Conservation (phyloP, 2,888 invertebrate genomes). For the Apoderus coryli region DNA sequence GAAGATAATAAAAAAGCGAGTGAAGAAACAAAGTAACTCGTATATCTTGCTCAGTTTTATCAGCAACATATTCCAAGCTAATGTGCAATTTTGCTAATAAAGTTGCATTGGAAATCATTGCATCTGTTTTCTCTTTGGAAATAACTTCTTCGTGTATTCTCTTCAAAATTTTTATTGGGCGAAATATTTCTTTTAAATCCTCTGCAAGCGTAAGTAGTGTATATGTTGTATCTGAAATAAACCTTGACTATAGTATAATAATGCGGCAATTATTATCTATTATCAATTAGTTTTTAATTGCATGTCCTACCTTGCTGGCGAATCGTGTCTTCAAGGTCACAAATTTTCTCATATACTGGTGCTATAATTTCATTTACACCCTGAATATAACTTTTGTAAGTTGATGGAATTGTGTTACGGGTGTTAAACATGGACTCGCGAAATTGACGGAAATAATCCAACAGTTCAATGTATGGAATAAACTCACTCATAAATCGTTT, state of each 20-base stretch:
- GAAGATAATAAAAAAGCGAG: constrained; percentile 27
- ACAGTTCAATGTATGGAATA: constrained; percentile 25
- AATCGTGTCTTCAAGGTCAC: constrained; percentile 24
- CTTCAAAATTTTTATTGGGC: constrained; percentile 22
- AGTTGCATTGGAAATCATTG: constrained; percentile 21
- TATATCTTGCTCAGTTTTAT: constrained; percentile 27
- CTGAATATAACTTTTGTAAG: constrained; percentile 25
- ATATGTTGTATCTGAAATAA: constrained; percentile 25
- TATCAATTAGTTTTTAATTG: neutral
- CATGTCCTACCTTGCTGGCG: constrained; percentile 25
- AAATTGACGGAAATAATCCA: constrained; percentile 26
- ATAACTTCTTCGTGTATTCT: constrained; percentile 23
- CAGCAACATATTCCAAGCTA: constrained; percentile 21
- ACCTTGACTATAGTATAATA: too few relatives aligned
- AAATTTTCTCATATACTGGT: constrained; percentile 23
- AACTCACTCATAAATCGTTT: constrained; percentile 24
- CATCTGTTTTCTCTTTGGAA: constrained; percentile 17
- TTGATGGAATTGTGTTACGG: constrained; percentile 18
- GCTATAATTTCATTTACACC: constrained; percentile 23
- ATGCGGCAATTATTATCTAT: too few relatives aligned
- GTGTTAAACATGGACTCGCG: constrained; percentile 16
- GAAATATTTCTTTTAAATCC: constrained; percentile 22
- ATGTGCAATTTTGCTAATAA: constrained; percentile 24
- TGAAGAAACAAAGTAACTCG: constrained; percentile 27
- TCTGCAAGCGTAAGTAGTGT: constrained; percentile 25